phyloP scores from a whole-genome alignment of 2,797 vertebrate species.

The Ptychadena robeensis region DNA sequence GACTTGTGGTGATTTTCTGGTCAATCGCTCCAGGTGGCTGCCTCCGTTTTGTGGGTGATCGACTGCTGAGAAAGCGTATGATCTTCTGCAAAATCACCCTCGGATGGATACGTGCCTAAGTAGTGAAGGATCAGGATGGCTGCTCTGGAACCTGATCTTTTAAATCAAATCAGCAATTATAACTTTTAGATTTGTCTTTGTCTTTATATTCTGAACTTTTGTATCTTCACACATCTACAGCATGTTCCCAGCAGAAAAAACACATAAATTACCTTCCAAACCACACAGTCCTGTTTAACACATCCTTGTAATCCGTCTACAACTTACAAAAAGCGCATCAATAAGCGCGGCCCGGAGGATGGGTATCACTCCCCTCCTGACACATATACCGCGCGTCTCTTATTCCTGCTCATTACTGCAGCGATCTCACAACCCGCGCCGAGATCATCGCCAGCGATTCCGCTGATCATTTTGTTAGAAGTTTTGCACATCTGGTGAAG shows the following conservation, averaged over 20 bases:
- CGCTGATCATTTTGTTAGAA: slow-evolving; percentile 25
- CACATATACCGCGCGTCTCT: not conserved
- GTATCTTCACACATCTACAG: not conserved
- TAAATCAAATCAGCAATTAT: too few relatives aligned
- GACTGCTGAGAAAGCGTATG: too few relatives aligned
- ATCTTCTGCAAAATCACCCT: too few relatives aligned
- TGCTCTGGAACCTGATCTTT: too few relatives aligned
- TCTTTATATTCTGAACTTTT: not conserved
- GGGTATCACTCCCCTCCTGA: not conserved
- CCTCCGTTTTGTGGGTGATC: too few relatives aligned
- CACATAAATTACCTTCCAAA: not conserved
- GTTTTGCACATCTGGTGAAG: slow-evolving; percentile 34
- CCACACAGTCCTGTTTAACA: not conserved
- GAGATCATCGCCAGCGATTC: slow-evolving; percentile 11
- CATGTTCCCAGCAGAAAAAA: not conserved
- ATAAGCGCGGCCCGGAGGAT: too few relatives aligned
- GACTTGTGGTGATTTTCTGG: too few relatives aligned
- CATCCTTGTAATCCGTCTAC: not conserved
- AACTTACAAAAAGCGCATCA: not conserved
- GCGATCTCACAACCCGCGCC: not conserved
- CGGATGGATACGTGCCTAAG: too few relatives aligned
- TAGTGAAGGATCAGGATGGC: too few relatives aligned
- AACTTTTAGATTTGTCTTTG: not conserved
- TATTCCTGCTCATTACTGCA: not conserved
- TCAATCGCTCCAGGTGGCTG: too few relatives aligned